phyloP scores from a whole-genome alignment of 2,888 invertebrate species.

The Apotomis betuletana region DNA sequence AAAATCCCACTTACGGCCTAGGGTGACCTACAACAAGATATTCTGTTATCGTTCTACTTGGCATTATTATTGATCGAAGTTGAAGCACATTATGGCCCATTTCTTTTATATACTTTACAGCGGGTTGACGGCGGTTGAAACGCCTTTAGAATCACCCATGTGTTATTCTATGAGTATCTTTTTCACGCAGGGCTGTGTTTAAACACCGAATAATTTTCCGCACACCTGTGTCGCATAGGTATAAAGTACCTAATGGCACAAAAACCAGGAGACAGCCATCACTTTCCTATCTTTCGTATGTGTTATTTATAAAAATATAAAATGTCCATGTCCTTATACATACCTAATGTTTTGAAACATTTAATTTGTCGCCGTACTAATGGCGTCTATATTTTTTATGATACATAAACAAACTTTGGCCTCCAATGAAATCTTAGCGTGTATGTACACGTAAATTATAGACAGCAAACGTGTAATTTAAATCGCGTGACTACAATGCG shows the following conservation, averaged over 20 bases:
- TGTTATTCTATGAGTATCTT: neutral
- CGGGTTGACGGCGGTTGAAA: no score
- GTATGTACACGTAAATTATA: neutral
- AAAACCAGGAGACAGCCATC: neutral
- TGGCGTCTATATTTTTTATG: no score
- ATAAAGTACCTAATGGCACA: neutral
- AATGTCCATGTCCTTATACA: neutral
- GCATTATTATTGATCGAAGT: no score
- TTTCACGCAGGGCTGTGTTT: neutral
- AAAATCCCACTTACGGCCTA: no score
- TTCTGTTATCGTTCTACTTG: no score
- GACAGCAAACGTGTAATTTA: conserved; percentile 15
- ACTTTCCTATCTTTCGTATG: neutral
- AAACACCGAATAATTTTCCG: neutral
- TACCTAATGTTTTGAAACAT: neutral
- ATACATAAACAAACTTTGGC: neutral
- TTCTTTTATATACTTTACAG: no score
- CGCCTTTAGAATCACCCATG: no score
- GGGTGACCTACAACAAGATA: no score
- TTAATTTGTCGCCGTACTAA: no score
- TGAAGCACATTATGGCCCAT: no score
- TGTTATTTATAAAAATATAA: neutral
- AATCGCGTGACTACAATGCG: conserved; percentile 29
- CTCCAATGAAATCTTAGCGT: conserved; percentile 18
- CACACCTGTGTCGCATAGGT: neutral